phyloP scores from a whole-genome alignment of 2,797 vertebrate genomes.

The Vultur gryphus region DNA sequence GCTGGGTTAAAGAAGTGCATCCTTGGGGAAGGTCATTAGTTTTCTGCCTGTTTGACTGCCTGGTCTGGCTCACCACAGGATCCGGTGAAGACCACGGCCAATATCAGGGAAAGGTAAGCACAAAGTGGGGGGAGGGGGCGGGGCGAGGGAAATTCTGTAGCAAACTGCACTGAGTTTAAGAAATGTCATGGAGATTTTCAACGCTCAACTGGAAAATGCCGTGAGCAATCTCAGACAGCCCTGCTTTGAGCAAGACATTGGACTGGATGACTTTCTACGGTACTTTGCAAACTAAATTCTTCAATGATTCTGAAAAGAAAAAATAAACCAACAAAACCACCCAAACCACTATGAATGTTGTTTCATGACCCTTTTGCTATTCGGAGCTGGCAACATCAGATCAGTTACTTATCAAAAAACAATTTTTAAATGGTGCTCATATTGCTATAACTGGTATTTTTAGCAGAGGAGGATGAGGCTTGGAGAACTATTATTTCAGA shows the following conservation, averaged over 20 bases:
- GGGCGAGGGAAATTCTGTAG: background rate
- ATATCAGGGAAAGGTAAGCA: background rate
- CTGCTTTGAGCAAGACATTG: background rate
- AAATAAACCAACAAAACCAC: background rate
- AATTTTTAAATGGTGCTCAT: background rate
- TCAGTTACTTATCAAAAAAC: background rate
- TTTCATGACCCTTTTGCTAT: background rate
- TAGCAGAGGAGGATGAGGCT: background rate
- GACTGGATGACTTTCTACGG: background rate
- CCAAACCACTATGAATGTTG: background rate
- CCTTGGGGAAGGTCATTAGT: background rate
- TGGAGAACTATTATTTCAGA: background rate
- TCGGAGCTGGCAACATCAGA: background rate
- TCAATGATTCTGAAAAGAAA: background rate
- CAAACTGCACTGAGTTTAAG: background rate
- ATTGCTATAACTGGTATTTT: background rate
- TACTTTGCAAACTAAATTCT: background rate
- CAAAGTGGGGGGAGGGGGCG: rapidly evolving
- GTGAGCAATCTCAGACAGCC: background rate
- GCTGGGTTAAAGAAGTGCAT: background rate
- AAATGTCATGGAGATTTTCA: background rate
- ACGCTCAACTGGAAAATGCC: background rate
- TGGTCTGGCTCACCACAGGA: background rate
- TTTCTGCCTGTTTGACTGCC: background rate
- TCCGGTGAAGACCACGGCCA: rapidly evolving